Evolutionary conservation across 2,113 vertebrate genomes (phyloP), one percentile per base, ranked within the genome.

Genomic region (Eclectus roratus): DNA sequence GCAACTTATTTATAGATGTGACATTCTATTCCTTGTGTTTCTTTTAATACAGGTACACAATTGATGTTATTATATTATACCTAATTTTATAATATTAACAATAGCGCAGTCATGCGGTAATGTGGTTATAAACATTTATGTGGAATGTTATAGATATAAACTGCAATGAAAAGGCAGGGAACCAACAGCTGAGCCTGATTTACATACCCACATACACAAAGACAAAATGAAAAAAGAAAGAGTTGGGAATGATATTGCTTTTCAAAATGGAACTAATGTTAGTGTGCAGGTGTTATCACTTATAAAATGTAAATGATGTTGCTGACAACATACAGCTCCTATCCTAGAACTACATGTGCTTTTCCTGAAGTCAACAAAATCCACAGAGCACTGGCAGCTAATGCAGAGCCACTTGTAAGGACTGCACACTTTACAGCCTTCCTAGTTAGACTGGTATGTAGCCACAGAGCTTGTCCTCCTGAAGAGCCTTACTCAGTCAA

Each of bases 291-390:
- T 64, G 7, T 58, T 80, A 25, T 52, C 85, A 72, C 17, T 76
- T 80, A 27, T 9, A 73, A 88, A 73, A 86, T 43, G 17, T 13
- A 47, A 91, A 64, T 72, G 2, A 37, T 16, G 12, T 28, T 31
- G 8, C 15, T 93, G 64, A 65, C 47, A 68, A 47, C 11, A 3
- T 47, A 84, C 93, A 89, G 13, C 6, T 71, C 25, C 43, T 15
- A 29, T 31, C 50, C 69, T 47, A 64, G 5, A 70, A 23, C 4
- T 39, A n/a, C 0, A 0, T 37, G 6, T 2, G 1, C 9, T 91
- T 83, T 78, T 60, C 27, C 47, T 17, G 47, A 56, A 43, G 65
- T 50, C 6, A 3, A 77, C 61, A 16, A 73, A 56, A n/a, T 16
- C 17, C 43, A 66, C 47, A 60, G 71, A 69, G 55, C 16, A 50